Evolutionary conservation across 2,797 vertebrate genomes (phyloP), one percentile per base, ranked within the genome.

Genomic region (Brachyalestes nurse): DNA sequence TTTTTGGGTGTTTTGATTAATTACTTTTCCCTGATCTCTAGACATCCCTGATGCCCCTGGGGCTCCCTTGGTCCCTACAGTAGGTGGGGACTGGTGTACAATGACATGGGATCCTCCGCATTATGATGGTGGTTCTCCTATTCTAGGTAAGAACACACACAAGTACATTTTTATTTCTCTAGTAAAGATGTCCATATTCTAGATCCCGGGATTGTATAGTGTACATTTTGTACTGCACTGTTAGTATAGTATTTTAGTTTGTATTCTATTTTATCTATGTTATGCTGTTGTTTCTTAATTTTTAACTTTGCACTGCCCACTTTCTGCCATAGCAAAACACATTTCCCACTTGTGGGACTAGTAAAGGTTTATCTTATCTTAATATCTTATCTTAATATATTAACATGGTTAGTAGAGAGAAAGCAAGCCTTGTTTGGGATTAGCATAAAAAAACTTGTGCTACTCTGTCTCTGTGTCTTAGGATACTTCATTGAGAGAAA

Each of bases 401-500:
- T 2, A 45, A 4, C 0, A 34, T 2, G 34, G 34, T 34, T 34
- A 34, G 2, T 34, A 53, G 51, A 14, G 51, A 53, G 13, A 14
- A 5, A 17, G 51, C 51, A 53, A 53, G 1, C 2, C 51, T 53
- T 5, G 4, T 53, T 14, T 53, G 17, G 13, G 51, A 17, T 14
- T 17, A 53, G 51, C 51, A 17, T 55, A 17, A 55, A 55, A 5
- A 0, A 17, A 45, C 21, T 38, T 40, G 64, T 66, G 34, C 38
- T 42, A 0, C 45, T 47, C 45, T 34, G 34, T 4, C 34, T 64
- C 6, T 64, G 62, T 64, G 5, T 58, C 19, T 12, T 81, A 99
- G 98, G 98, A 1, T 99, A 99, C 85, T 98, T 96, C 84, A 94
- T 99, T 77, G 98, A 99, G 90, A 96, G 98, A 80, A 99, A 99